Percentiles rank a stretch among this genome's conserved stretches.
phyloP scores from a whole-genome alignment of 2,797 vertebrate genomes.

The Bradypodion ventrale region DNA sequence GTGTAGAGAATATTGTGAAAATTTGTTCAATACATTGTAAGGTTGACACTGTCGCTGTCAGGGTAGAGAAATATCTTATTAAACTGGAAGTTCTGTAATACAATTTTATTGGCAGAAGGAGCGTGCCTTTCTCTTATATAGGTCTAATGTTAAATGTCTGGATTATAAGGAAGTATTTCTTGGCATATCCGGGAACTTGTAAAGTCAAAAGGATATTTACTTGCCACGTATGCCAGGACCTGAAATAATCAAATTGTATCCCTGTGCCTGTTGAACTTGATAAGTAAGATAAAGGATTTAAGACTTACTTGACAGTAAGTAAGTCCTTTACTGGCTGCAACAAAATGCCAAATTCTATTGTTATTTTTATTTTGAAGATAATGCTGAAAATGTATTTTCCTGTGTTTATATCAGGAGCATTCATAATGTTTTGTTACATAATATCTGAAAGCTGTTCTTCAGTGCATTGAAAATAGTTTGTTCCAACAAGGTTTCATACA shows the following conservation, averaged over 20 bases:
- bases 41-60: not conserved
- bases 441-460: slow-evolving; percentile 4
- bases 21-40: not conserved
- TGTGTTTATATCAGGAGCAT: slow-evolving; percentile 32
- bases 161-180: slow-evolving; percentile 33
- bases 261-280: slow-evolving; percentile 58
- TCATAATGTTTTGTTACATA: no score
- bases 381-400: slow-evolving; percentile 35
- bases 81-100: not conserved
- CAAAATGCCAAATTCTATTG: slow-evolving; percentile 55
- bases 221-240: slow-evolving; percentile 60
- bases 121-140: slow-evolving; percentile 9
- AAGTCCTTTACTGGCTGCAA: slow-evolving; percentile 47
- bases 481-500: not conserved
- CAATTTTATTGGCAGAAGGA: slow-evolving; percentile 1
- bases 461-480: not conserved
- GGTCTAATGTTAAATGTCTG: slow-evolving; percentile 19
- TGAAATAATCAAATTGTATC: slow-evolving; percentile 56
- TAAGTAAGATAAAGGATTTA: slow-evolving; percentile 50
- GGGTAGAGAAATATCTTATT: not conserved
- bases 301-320: slow-evolving; percentile 44
- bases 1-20: not conserved
- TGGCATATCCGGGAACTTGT: slow-evolving; percentile 51
- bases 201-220: slow-evolving; percentile 51
- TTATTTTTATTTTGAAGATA: slow-evolving; percentile 37